Evolutionary conservation across 2,888 invertebrate species (phyloP), one percentile per base, ranked within the genome.

Genomic region (Drosophila histrio): DNA sequence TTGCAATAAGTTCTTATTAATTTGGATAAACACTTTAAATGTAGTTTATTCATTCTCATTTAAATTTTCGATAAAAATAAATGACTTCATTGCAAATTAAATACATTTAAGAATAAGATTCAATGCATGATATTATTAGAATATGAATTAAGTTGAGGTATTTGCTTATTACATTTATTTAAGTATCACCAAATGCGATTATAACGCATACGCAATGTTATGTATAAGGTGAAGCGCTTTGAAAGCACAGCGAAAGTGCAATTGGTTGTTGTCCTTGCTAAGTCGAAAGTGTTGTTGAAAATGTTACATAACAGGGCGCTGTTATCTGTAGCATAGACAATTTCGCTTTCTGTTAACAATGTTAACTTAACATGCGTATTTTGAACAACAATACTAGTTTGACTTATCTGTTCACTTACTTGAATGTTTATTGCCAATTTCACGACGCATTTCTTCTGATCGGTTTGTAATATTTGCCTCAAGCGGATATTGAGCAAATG

Each of bases 381-480:
- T n/a, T n/a, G n/a, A n/a, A n/a, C n/a, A n/a, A n/a, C n/a, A n/a
- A n/a, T n/a, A n/a, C 2, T n/a, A 26, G 4, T 5, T 21, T 1
- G 36, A 13, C 3, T 32, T 13, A 21, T 8, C 2, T n/a, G 3
- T 52, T 17, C 70, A 93, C 95, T 95, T 93, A 96, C 96, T 94
- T 93, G 94, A 94, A 87, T 95, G 95, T 84, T 95, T 94, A 66
- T 93, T 93, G 77, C 94, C 95, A 71, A 96, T 93, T 90, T 94
- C 94, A 47, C 93, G 93, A 78, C 93, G 93, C 79, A 96, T 90
- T 83, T 94, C 95, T 67, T 94, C 94, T 60, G 93, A 92, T 15
- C 95, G 88, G 90, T 95, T 94, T 68, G 93, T 93, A 36, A 93
- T 92, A 6, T 83, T 82, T 3, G 86, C 63, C 53, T 90, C 89